Conservation (phyloP, 2,113 vertebrate species). For the Naja naja region DNA sequence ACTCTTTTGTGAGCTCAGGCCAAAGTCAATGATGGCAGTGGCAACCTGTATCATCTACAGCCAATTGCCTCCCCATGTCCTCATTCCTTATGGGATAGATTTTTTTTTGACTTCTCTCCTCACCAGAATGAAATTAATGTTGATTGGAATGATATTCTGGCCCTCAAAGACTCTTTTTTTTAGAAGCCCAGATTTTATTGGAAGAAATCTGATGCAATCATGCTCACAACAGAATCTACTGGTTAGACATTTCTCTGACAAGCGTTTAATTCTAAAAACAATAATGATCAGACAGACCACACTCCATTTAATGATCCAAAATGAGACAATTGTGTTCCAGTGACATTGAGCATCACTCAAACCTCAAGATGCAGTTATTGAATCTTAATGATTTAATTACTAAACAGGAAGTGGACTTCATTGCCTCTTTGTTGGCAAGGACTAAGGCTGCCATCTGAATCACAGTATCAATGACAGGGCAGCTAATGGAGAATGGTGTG, state of each 20-base stretch:
- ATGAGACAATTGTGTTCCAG: not conserved
- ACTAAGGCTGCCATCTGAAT: slow-evolving; percentile 10
- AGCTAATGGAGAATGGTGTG: not conserved
- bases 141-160: not conserved
- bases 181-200: not conserved
- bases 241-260: not conserved
- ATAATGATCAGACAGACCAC: not conserved
- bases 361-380: slow-evolving; percentile 13
- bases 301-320: not conserved
- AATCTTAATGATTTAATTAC: slow-evolving; percentile 23
- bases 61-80: not conserved
- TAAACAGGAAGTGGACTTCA: slow-evolving; percentile 32
- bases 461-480: not conserved
- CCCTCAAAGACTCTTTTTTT: not conserved
- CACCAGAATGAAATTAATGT: not conserved
- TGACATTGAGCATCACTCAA: not conserved
- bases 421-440: slow-evolving; percentile 5
- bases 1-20: not conserved
- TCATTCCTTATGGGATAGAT: not conserved
- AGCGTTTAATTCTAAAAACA: not conserved
- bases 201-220: not conserved
- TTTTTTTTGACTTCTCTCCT: not conserved
- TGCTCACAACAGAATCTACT: not conserved
- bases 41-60: not conserved
- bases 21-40: not conserved